Evolutionary conservation across 2,888 invertebrate genomes (phyloP), one percentile per base, ranked within the genome.

Genomic region (Drosophila anceps): DNA sequence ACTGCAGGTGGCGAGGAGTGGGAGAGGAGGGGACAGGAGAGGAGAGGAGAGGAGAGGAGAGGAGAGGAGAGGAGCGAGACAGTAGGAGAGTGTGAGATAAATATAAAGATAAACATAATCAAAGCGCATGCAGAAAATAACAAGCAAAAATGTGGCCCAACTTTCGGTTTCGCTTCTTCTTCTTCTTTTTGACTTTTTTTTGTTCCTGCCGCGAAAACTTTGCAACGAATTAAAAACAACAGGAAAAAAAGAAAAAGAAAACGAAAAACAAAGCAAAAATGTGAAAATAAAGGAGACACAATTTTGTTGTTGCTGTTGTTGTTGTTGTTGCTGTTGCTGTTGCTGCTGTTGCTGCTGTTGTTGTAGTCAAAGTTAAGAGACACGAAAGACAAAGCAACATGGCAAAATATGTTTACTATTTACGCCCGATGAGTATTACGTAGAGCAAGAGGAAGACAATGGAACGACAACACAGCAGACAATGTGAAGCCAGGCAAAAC

Each of bases 391-490:
- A 83, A 87, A 82, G 73, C 73, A 73, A 69, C 63, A 65, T 68
- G 50, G 58, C 29, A 51, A 88, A 88, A 81, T 88, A 83, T 86
- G 88, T 84, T 84, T 86, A 88, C 86, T 81, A 88, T 85, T 77
- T 77, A 67, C 60, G 63, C 24, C 46, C 44, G 62, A 61, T 79
- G 80, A 69, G 59, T 29, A 59, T 67, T 73, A 54, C 10, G 13
- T 15, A 24, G 24, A 7, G 58, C 29, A 35, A 13, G 29, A 4
- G 50, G 35, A 9, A n/a, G 24, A 69, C 53, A 70, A 46, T 59
- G 53, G 60, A 53, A 61, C 37, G 48, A 24, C 33, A 24, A n/a
- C 2, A n/a, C 20, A 24, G 24, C 48, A 29, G 27, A 60, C 29
- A 48, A 55, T 48, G 10, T 27, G 9, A 7, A 33, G 24, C n/a